Percentiles rank a stretch among this genome's conserved stretches.
Conservation (phyloP, 2,113 vertebrate genomes). For the Chlorocebus sabaeus region DNA sequence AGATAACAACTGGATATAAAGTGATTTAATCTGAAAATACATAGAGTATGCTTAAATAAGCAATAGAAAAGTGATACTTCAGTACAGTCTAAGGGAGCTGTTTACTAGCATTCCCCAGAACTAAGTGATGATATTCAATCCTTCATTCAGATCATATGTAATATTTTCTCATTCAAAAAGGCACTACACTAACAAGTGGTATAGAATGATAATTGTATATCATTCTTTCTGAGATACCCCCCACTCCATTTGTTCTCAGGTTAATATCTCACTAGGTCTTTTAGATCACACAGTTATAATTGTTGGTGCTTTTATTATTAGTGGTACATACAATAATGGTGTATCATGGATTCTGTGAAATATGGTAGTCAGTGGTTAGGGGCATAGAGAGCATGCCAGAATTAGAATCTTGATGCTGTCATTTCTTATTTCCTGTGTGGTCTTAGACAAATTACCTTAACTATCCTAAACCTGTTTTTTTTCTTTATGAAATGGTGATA, state of each 20-base stretch:
- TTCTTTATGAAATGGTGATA: neutral
- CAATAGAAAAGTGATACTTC: neutral
- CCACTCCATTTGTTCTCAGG: neutral
- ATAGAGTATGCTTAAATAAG: neutral
- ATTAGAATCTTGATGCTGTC: neutral
- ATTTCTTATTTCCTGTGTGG: neutral
- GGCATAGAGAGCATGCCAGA: neutral
- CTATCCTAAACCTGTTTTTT: neutral
- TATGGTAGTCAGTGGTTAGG: neutral
- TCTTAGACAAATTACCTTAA: neutral
- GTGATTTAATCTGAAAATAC: constrained; percentile 5
- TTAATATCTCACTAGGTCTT: neutral
- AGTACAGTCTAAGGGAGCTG: neutral
- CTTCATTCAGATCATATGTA: constrained; percentile 2
- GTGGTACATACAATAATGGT: neutral
- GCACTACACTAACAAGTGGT: neutral
- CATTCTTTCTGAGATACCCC: neutral
- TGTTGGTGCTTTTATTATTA: neutral
- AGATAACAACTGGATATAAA: neutral
- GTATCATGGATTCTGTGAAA: neutral
- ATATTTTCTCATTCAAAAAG: neutral
- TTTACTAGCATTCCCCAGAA: neutral
- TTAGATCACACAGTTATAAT: neutral
- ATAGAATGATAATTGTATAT: neutral
- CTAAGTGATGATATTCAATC: neutral